A percentile compares a stretch with the other conserved stretches of the same genome.
phyloP scores from a whole-genome alignment of 2,888 invertebrate species.

The Perdita meconis region DNA sequence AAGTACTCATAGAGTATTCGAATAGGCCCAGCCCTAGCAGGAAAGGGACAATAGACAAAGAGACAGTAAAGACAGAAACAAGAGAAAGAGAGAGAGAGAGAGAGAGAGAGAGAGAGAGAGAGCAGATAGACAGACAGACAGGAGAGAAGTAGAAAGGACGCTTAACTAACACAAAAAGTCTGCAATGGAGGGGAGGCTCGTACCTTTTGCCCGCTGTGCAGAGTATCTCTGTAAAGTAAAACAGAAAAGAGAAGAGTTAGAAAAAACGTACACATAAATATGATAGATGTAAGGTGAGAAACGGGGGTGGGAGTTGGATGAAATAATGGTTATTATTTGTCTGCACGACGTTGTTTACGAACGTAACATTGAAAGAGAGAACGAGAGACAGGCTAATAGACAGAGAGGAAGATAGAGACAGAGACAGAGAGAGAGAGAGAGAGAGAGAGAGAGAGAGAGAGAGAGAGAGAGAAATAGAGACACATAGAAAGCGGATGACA shows the following conservation, averaged over 20 bases:
- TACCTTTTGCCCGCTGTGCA: slow-evolving; percentile 84
- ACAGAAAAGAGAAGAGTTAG: slow-evolving; percentile 83
- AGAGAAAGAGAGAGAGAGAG: slow-evolving; percentile 33
- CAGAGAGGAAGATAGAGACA: slow-evolving; percentile 20
- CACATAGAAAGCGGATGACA: slow-evolving; percentile 29
- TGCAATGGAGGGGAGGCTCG: slow-evolving; percentile 72
- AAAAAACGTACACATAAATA: slow-evolving; percentile 75
- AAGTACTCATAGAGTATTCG: no score
- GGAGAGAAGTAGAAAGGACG: slow-evolving; percentile 28
- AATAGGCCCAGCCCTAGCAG: no score
- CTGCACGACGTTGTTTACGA: slow-evolving; percentile 20
- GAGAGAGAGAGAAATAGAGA: slow-evolving; percentile 21
- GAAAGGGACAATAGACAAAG: slow-evolving; percentile 19
- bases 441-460: slow-evolving; percentile 20
- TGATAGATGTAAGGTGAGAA: slow-evolving; percentile 57
- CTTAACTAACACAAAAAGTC: slow-evolving; percentile 53
- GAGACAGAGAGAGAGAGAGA: slow-evolving; percentile 7
- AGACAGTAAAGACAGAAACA: slow-evolving; percentile 17
- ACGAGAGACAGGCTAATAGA: slow-evolving; percentile 21
- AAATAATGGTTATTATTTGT: slow-evolving; percentile 16
- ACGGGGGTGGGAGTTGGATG: slow-evolving; percentile 7
- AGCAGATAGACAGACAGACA: slow-evolving; percentile 33
- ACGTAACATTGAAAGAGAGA: slow-evolving; percentile 26
- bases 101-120: slow-evolving; percentile 21
- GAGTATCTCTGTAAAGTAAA: slow-evolving; percentile 83